phyloP scores from a whole-genome alignment of 2,797 vertebrate species.

The Podarcis lilfordi region DNA sequence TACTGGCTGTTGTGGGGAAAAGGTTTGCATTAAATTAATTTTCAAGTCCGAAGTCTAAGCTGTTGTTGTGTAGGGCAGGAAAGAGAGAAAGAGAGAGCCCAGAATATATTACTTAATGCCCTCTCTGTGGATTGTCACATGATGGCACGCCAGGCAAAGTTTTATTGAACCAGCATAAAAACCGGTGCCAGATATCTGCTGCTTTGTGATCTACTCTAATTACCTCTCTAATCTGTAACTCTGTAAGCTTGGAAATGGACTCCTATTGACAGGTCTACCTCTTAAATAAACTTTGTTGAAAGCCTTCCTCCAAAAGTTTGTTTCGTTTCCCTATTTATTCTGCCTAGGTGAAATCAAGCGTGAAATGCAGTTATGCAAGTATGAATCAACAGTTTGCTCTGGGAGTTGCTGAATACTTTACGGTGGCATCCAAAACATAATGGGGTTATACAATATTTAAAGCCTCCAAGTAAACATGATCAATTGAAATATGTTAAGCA shows the following conservation, averaged over 20 bases:
- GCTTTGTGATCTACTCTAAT: slow-evolving; percentile 14
- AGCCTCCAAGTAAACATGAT: not conserved
- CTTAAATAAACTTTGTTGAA: slow-evolving; percentile 22
- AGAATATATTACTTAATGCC: not conserved
- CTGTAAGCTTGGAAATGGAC: slow-evolving; percentile 11
- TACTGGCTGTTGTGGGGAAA: not conserved
- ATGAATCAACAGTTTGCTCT: slow-evolving; percentile 27
- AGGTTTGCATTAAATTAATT: not conserved
- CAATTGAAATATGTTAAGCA: not conserved
- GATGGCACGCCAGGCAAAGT: not conserved
- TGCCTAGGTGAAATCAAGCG: not conserved
- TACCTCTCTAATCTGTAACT: slow-evolving; percentile 19
- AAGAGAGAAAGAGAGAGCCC: not conserved
- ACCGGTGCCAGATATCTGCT: not conserved
- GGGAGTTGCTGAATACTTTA: not conserved
- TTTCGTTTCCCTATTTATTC: not conserved
- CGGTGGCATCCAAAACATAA: not conserved
- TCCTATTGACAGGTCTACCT: not conserved
- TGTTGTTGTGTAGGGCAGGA: not conserved
- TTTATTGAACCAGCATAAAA: slow-evolving; percentile 11
- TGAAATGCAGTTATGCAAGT: slow-evolving; percentile 29
- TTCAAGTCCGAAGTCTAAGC: not conserved
- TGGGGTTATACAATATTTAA: slow-evolving; percentile 1
- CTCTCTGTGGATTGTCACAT: not conserved
- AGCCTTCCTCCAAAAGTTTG: not conserved